A percentile compares a stretch with the other conserved stretches of the same genome.
Conservation (phyloP, 2,797 vertebrate genomes). For the Alca torda region DNA sequence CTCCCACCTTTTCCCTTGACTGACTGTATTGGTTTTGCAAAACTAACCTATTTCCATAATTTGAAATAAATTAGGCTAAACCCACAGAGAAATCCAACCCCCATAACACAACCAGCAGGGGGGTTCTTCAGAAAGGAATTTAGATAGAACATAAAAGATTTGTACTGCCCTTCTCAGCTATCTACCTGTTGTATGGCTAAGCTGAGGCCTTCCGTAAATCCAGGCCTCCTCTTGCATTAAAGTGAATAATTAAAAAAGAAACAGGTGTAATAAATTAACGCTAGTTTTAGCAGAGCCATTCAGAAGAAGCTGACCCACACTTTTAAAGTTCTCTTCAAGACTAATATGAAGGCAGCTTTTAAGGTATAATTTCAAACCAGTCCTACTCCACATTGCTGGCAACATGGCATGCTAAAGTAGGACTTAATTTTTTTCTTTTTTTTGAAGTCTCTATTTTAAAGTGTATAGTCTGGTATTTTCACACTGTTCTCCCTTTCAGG, state of each 20-base stretch:
- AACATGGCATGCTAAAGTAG: background rate
- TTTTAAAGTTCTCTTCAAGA: background rate
- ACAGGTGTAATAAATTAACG: background rate
- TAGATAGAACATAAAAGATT: background rate
- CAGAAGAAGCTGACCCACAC: background rate
- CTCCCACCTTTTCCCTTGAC: background rate
- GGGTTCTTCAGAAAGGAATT: background rate
- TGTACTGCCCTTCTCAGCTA: background rate
- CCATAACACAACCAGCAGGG: background rate
- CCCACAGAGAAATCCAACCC: constrained; percentile 7
- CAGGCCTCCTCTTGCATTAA: background rate
- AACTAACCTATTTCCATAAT: constrained; percentile 23
- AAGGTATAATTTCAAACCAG: background rate
- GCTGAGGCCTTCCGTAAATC: background rate
- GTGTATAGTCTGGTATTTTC: background rate
- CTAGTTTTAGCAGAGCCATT: background rate
- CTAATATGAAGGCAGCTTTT: background rate
- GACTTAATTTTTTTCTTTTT: background rate
- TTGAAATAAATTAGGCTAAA: constrained; percentile 39
- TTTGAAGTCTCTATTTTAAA: background rate
- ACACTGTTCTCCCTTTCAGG: background rate
- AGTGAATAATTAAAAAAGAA: background rate
- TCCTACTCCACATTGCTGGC: background rate
- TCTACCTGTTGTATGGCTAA: background rate
- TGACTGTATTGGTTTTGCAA: background rate